Conservation (phyloP, 2,797 vertebrate genomes). For the Buphagus erythrorhynchus region DNA sequence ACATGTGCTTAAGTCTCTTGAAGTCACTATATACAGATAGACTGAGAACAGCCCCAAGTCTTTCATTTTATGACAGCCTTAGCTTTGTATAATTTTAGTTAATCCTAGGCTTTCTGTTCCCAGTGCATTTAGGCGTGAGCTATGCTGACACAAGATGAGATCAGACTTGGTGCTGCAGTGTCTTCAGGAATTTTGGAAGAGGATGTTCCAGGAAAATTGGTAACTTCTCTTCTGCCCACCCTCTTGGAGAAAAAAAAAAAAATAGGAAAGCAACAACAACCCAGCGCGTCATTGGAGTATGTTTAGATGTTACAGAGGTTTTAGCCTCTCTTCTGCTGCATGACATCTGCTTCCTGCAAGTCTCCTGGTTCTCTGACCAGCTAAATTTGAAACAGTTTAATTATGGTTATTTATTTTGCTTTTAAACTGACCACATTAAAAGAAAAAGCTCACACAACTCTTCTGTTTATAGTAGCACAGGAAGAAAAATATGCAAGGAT, state of each 20-base stretch:
- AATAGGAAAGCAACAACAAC: background rate
- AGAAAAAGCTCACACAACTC: slow-evolving; percentile 16
- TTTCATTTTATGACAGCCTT: slow-evolving; percentile 1
- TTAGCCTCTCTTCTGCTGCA: background rate
- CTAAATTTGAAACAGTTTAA: slow-evolving; percentile 34
- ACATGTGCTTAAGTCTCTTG: background rate
- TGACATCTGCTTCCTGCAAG: slow-evolving; percentile 69
- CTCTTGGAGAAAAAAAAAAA: background rate
- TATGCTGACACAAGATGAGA: background rate
- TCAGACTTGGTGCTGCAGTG: background rate
- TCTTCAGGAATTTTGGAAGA: slow-evolving; percentile 20
- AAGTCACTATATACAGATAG: background rate
- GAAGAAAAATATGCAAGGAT: slow-evolving; percentile 7
- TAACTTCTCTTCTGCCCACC: slow-evolving; percentile 38
- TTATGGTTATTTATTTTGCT: slow-evolving; percentile 53
- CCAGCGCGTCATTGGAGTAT: background rate
- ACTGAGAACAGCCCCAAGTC: background rate
- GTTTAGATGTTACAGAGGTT: slow-evolving; percentile 4
- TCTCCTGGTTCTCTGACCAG: slow-evolving; percentile 34
- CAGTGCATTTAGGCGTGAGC: background rate
- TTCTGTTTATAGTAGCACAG: slow-evolving; percentile 22
- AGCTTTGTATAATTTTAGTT: slow-evolving; percentile 36
- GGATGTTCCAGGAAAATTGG: slow-evolving; percentile 64
- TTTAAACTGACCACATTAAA: slow-evolving; percentile 64
- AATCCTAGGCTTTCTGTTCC: slow-evolving; percentile 31